Conservation (phyloP, 2,113 vertebrate genomes). For the Xerus inauris region DNA sequence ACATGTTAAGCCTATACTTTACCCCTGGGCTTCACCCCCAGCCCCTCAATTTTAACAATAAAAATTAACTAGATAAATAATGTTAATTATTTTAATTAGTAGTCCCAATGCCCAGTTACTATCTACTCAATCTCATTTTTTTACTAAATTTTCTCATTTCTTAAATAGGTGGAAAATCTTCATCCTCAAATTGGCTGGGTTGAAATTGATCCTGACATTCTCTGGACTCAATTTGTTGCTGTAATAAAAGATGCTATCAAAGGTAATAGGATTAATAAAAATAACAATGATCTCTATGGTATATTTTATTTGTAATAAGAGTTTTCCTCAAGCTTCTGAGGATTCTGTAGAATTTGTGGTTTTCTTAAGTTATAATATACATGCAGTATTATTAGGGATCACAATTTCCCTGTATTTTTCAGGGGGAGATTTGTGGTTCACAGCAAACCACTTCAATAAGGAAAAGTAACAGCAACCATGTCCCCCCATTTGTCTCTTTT, state of each 20-base stretch:
- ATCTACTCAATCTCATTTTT: neutral
- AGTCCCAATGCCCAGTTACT: neutral
- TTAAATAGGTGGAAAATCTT: slow-evolving; percentile 88
- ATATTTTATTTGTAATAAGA: neutral
- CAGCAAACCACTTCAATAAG: neutral
- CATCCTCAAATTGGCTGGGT: slow-evolving; percentile 92
- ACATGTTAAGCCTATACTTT: neutral
- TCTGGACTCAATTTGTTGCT: slow-evolving; percentile 92
- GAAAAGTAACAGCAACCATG: neutral
- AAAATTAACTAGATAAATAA: slow-evolving; percentile 10
- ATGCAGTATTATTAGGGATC: neutral
- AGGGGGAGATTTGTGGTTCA: neutral
- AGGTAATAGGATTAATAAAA: slow-evolving; percentile 86
- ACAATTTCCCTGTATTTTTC: neutral
- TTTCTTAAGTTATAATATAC: neutral
- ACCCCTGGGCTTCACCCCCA: neutral
- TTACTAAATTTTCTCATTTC: slow-evolving; percentile 45
- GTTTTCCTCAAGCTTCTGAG: neutral
- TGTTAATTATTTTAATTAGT: slow-evolving; percentile 46
- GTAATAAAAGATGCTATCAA: slow-evolving; percentile 94
- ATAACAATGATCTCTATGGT: neutral
- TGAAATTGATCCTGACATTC: slow-evolving; percentile 94
- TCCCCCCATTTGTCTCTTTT: neutral
- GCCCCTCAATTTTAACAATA: neutral
- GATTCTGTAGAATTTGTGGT: neutral